A percentile compares a stretch with the other conserved stretches of the same genome.
These are phyloP conservation scores for Elephas maximus DNA, from an alignment of 2,113 vertebrate species.

Conservation along the genomic window DNA sequence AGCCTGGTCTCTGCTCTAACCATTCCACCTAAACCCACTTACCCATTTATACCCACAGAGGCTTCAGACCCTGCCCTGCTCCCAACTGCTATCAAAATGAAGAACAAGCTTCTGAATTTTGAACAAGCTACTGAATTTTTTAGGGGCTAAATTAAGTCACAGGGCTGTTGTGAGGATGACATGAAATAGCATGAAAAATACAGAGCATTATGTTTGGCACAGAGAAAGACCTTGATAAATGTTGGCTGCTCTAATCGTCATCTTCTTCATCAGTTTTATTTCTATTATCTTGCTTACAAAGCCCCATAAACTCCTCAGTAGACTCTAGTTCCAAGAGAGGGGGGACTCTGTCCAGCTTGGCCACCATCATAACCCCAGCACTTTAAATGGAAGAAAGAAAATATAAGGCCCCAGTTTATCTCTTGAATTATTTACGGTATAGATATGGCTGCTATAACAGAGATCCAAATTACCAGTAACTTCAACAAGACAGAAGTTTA, in stretches of 20 bases:
- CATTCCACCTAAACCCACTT: background rate
- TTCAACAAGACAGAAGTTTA: background rate
- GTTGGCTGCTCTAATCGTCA: background rate
- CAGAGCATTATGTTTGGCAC: background rate
- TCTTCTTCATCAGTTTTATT: background rate
- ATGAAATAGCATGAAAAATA: background rate
- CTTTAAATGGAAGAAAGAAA: constrained; percentile 20
- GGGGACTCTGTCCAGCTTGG: background rate
- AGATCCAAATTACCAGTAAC: constrained; percentile 22
- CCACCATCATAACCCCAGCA: background rate
- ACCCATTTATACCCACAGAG: background rate
- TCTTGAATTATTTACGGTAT: constrained; percentile 15
- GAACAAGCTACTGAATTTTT: background rate
- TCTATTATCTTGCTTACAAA: background rate
- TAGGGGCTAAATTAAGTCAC: background rate
- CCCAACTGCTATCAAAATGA: background rate
- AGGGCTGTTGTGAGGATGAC: background rate
- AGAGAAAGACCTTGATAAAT: background rate
- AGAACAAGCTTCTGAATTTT: background rate
- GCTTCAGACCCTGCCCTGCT: background rate
- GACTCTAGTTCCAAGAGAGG: background rate
- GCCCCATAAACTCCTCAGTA: background rate
- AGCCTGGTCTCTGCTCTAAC: background rate
- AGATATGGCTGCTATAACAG: background rate
- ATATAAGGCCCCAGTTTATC: background rate